These are phyloP conservation scores for Coelopa pilipes DNA, from an alignment of 2,888 invertebrate species.

Conservation along the genomic window DNA sequence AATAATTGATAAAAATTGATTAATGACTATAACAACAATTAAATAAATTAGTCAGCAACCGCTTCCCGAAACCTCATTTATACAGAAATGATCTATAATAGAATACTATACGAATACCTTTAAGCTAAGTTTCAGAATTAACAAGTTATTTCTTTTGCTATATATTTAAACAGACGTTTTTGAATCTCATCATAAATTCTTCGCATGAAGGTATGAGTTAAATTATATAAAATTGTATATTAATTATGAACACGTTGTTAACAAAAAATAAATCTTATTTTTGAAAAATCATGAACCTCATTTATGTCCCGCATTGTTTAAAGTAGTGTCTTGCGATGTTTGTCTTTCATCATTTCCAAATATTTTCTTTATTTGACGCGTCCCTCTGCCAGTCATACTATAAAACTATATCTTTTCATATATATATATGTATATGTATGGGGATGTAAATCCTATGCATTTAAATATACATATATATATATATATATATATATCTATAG, in stretches of 20 bases:
- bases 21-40: too few species aligned
- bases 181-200: too few species aligned
- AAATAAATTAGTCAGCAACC: too few species aligned
- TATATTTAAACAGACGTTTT: too few species aligned
- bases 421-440: constrained; percentile 23
- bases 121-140: too few species aligned
- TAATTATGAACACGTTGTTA: constrained; percentile 18
- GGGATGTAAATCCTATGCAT: constrained; percentile 21
- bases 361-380: too few species aligned
- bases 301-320: background rate
- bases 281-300: constrained; percentile 1
- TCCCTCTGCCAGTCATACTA: too few species aligned
- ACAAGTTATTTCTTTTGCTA: too few species aligned
- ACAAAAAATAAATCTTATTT: constrained; percentile 15
- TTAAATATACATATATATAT: constrained; percentile 15
- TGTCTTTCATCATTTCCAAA: constrained; percentile 23
- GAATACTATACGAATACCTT: too few species aligned
- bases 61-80: too few species aligned
- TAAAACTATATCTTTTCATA: background rate
- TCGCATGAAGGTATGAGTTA: background rate
- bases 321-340: constrained; percentile 18
- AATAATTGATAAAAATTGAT: too few species aligned
- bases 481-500: constrained; percentile 26
- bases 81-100: too few species aligned
- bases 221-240: constrained; percentile 8